Evolutionary conservation across 1,140 invertebrate species (phyloP).

Genomic region (Calosoma granatense): DNA sequence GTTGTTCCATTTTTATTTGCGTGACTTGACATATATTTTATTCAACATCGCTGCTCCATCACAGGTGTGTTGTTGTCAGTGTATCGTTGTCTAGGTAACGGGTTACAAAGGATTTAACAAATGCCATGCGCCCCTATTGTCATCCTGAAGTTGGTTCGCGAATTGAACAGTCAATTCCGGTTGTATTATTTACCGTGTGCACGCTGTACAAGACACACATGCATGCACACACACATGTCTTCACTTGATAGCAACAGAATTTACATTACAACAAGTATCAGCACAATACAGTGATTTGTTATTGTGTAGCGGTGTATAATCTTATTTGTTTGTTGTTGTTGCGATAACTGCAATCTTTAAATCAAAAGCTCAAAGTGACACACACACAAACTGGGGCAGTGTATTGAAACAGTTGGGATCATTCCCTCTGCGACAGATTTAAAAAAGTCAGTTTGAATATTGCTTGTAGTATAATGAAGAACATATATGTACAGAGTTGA

Average conservation of each 20-base stretch:
- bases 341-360: background rate
- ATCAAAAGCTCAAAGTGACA: background rate
- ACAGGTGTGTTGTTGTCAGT: background rate
- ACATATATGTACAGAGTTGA: too few species aligned
- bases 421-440: background rate
- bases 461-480: background rate
- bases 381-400: conserved; percentile 36
- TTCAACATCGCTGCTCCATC: background rate
- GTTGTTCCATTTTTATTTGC: too few species aligned
- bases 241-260: too few species aligned
- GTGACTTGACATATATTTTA: conserved; percentile 1
- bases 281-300: background rate
- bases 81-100: background rate
- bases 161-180: background rate
- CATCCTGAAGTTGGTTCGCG: background rate
- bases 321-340: background rate
- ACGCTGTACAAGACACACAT: too few species aligned
- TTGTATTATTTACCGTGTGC: conserved; percentile 9
- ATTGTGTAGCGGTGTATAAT: background rate
- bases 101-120: conserved; percentile 1
- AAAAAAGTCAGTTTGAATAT: background rate
- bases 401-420: conserved; percentile 34
- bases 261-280: too few species aligned
- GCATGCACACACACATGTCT: too few species aligned
- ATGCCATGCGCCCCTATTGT: background rate